Evolutionary conservation across 2,888 invertebrate genomes (phyloP), one percentile per base, ranked within the genome.

Genomic region (Tetragnatha montana): DNA sequence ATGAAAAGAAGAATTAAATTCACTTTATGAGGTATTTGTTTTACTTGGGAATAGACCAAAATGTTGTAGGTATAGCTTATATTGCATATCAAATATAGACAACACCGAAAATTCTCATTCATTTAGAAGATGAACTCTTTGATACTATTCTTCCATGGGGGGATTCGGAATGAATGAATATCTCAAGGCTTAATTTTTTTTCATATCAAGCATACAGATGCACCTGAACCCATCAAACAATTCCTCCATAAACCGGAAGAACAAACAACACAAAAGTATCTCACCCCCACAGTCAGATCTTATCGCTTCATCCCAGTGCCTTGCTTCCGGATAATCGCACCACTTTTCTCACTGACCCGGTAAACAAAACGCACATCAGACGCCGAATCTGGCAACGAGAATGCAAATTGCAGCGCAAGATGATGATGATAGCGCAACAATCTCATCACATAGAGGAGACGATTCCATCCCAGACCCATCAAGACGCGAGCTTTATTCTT

Each of bases 391-490:
- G 17, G 17, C 12, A 6, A 60, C 60, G 12, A 60, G 60, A 60
- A 60, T 60, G 60, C 10, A 60, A 60, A 60, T 60, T 60, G 60
- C 60, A 60, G 12, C 12, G 60, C 14, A 35, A 60, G 60, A 17
- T 60, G 35, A 35, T 35, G 35, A 35, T 35, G 60, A 60, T 60
- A 60, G 60, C 60, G 60, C 60, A 60, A 60, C 60, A 14, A 60
- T 60, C 12, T 60, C 12, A 60, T 60, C 60, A 60, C 14, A 35
- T 1, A 2, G 35, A 35, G 4, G 35, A 35, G 35, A 35, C 82
- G 21, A 74, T 82, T 74, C 74, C 82, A 51, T 14, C 69, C n/a
- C 19, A 47, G 80, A 0, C 47, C 14, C 73, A 81, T 81, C 81
- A 22, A 12, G 6, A 71, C n/a, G 51, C 22, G 10, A 82, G 60